Percentiles rank a stretch among this genome's conserved stretches.
These are phyloP conservation scores for Diadophis punctatus DNA, from an alignment of 2,113 vertebrate species.

Conservation along the genomic window DNA sequence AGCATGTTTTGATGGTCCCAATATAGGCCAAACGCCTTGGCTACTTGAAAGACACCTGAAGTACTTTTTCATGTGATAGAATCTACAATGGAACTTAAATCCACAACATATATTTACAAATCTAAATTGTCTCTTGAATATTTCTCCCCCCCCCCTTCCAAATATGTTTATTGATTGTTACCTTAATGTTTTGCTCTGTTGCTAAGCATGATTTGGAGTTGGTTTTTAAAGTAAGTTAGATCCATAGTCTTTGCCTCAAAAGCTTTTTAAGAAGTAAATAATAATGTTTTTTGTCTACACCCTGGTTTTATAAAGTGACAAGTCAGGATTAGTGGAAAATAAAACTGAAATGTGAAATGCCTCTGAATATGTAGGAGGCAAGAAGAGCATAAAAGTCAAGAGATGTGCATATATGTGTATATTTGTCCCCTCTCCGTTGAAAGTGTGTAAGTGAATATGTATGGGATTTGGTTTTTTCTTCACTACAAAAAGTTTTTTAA, in stretches of 20 bases:
- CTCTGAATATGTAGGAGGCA: not conserved
- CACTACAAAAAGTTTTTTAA: not conserved
- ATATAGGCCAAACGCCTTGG: not conserved
- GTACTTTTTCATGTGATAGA: not conserved
- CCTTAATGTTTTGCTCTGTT: not conserved
- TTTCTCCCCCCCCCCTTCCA: not conserved
- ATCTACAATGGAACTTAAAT: not conserved
- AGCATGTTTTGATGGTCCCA: not conserved
- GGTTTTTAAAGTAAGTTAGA: not conserved
- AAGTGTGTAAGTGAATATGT: not conserved
- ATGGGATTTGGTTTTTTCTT: not conserved
- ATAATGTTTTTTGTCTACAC: not conserved
- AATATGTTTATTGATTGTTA: not conserved
- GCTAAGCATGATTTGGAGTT: not conserved
- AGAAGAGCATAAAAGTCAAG: not conserved
- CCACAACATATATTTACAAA: not conserved
- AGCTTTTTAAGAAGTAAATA: not conserved
- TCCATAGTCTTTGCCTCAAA: not conserved
- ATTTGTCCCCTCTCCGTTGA: not conserved
- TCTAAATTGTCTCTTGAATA: not conserved
- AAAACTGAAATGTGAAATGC: not conserved
- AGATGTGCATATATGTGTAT: not conserved
- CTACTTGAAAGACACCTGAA: not conserved
- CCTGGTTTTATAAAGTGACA: not conserved
- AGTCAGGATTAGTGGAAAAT: not conserved